Conservation (phyloP, 2,797 vertebrate genomes). For the Microtus californicus region DNA sequence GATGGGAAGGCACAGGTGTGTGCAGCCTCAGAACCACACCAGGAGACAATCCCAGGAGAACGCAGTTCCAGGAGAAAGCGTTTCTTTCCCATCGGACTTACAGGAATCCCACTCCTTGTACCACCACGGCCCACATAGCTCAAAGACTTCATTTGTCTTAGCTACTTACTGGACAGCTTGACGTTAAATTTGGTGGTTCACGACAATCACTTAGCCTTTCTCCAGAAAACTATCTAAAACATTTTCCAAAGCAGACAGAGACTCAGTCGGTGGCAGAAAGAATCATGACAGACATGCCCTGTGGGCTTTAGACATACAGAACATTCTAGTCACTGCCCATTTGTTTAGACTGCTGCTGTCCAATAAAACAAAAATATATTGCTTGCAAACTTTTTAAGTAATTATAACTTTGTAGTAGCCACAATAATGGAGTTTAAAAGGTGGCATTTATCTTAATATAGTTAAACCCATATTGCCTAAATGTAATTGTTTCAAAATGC, state of each 20-base stretch:
- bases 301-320: background rate
- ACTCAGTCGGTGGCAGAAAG: background rate
- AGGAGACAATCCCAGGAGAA: constrained; percentile 10
- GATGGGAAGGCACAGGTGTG: background rate
- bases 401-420: constrained; percentile 11
- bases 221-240: background rate
- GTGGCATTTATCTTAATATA: background rate
- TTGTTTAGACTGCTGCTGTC: background rate
- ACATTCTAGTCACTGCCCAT: background rate
- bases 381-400: background rate
- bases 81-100: background rate
- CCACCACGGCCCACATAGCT: background rate
- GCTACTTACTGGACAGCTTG: background rate
- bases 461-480: constrained; percentile 22
- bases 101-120: background rate
- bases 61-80: constrained; percentile 3
- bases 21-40: background rate
- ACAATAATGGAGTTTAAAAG: background rate
- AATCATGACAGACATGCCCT: background rate
- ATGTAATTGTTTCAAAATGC: constrained; percentile 19
- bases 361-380: background rate
- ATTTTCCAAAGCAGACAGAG: background rate
- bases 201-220: background rate
- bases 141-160: background rate
- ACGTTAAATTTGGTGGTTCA: background rate